Evolutionary conservation across 2,888 invertebrate species (phyloP), one percentile per base, ranked within the genome.

Genomic region (Dryadula phaetusa): DNA sequence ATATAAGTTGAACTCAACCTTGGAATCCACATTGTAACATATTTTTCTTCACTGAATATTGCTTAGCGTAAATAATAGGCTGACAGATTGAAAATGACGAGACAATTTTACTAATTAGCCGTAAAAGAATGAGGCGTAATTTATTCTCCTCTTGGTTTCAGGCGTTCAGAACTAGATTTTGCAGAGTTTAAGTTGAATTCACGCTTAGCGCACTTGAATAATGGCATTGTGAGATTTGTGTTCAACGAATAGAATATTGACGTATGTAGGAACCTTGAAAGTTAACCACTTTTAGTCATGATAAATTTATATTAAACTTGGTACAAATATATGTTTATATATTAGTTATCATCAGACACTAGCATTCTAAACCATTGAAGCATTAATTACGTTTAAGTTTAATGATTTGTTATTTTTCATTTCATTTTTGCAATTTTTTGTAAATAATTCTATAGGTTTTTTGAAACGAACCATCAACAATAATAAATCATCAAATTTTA

Each of bases 191-290:
- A 60, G 62, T 58, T 52, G 28, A 47, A 40, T 70, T 68, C 65
- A 70, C 65, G 68, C 53, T 70, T 34, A 14, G 34, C 40, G 70
- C 60, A 52, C 47, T 61, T 47, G 68, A 68, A 70, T 65, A 70
- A 70, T 70, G 52, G 65, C 32, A 25, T 18, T 32, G 34, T 62
- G 52, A 58, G 52, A 44, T 62, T 58, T 67, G 42, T 49, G 63
- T n/a, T 22, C 58, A 60, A 22, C 64, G 64, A 65, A 20, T 47
- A 49, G 49, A 32, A 25, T 62, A 62, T 44, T 20, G 65, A 68
- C 61, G 61, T 62, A 60, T 44, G 0, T 32, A 32, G 25, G 42
- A 60, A 16, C 53, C 32, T 62, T 60, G 60, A 61, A 42, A 25
- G n/a, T 40, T 7, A 37, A 37, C 37, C 12, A 12, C 37, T 37